Conservation (phyloP, 2,797 vertebrate species). For the Platyrinchus mystaceus region DNA sequence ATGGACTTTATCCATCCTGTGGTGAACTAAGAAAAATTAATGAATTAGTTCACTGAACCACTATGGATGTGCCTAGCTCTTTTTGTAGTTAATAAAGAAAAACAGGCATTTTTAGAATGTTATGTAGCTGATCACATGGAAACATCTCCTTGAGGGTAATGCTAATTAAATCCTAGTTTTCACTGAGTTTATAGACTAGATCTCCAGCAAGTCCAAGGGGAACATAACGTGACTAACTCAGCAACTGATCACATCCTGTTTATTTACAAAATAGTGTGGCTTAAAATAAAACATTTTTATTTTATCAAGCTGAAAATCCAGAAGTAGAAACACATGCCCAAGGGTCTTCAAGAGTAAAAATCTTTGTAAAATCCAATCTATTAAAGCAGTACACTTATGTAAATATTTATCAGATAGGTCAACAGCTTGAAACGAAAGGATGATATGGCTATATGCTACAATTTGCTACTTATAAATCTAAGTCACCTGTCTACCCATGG, state of each 20-base stretch:
- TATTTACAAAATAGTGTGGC: background rate
- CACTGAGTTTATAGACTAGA: background rate
- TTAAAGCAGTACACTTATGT: background rate
- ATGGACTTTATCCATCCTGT: background rate
- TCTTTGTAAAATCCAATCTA: background rate
- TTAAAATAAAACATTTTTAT: background rate
- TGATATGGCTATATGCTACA: background rate
- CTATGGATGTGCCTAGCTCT: background rate
- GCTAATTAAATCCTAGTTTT: conserved; percentile 1
- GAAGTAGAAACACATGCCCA: background rate
- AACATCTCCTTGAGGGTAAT: background rate
- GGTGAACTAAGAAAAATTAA: background rate
- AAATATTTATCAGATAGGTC: background rate
- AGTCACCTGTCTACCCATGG: background rate
- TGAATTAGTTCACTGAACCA: background rate
- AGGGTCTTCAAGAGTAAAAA: background rate
- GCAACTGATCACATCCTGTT: background rate
- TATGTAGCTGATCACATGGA: background rate
- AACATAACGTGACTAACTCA: background rate
- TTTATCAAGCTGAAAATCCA: background rate
- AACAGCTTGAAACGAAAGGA: background rate
- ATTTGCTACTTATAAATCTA: background rate
- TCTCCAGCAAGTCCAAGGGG: background rate
- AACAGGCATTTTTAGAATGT: background rate
- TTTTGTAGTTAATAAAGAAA: background rate